Percentiles rank a stretch among this genome's conserved stretches.
Evolutionary conservation across 2,797 vertebrate genomes (phyloP).

Genomic region (Poeciliopsis turneri): DNA sequence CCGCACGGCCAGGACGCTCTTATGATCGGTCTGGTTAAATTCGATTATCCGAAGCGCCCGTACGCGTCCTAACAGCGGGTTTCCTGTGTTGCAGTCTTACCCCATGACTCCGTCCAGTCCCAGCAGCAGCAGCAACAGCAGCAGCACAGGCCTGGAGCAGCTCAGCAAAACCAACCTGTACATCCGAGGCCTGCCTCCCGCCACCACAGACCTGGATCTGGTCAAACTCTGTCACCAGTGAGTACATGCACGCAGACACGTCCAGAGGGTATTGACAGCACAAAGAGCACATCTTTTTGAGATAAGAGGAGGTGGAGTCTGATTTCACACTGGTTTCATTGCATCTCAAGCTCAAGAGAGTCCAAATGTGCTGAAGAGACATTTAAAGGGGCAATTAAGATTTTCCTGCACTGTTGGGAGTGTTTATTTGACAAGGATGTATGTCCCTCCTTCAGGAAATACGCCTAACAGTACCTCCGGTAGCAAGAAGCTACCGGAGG

Average conservation of each 20-base stretch:
- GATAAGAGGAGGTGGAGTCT: background rate
- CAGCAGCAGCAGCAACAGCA: slow-evolving; percentile 94
- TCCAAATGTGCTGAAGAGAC: background rate
- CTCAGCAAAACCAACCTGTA: slow-evolving; percentile 99
- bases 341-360: background rate
- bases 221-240: slow-evolving; percentile 99
- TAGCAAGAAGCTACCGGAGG: background rate
- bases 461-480: background rate
- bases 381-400: background rate
- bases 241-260: slow-evolving; percentile 73
- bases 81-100: slow-evolving; percentile 89
- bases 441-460: background rate
- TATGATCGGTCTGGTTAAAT: slow-evolving; percentile 61
- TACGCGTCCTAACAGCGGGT: slow-evolving; percentile 82
- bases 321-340: background rate
- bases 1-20: slow-evolving; percentile 31
- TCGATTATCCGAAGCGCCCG: slow-evolving; percentile 64
- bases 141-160: slow-evolving; percentile 98
- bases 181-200: slow-evolving; percentile 95
- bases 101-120: slow-evolving; percentile 99
- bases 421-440: background rate
- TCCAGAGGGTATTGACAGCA: background rate
- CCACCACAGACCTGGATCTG: slow-evolving; percentile 97
- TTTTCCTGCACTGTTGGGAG: background rate
- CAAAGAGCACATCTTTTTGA: background rate